Base-by-base conservation (phyloP, 2,113 vertebrate genomes). In the Sander vitreus region DNA sequence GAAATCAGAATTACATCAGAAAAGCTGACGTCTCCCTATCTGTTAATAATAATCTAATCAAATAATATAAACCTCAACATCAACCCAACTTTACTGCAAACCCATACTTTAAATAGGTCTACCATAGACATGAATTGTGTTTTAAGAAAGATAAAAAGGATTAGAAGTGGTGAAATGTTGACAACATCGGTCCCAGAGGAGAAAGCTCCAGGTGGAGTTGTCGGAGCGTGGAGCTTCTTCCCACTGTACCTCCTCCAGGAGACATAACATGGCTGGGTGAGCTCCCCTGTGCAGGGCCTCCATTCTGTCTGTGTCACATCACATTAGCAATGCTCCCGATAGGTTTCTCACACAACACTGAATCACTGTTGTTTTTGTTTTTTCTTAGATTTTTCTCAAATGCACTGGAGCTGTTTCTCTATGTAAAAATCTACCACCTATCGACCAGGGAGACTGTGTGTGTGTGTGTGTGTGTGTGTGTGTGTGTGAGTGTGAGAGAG, bases 141-240 rank as follows among this genome's bases (percentile, higher is more conserved):
- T 78, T 62, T 53, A 77, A 82, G 80, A 73, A 73, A 79, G 58
- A 80, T 87, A 51, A 84, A 79, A 77, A 68, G 74, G 36, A 74
- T 48, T 12, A 23, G 60, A 50, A 63, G 65, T 62, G 3, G 25
- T 60, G 54, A 71, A 62, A 76, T 48, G 83, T 58, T 83, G 80
- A 65, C 73, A 76, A 53, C 73, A 45, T 69, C 2, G 9, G 74
- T 47, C 79, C 68, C 55, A 45, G 71, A 67, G 73, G 85, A 77
- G 53, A 57, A 73, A 72, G 43, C 80, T 90, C 73, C 91, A 91
- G 90, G 93, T 93, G 88, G 73, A 72, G 33, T 76, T 81, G 83
- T 66, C n/a, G 66, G 78, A 85, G 89, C 77, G 30, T 83, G 80
- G 79, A 70, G 81, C 88, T 81, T 57, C 74, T 75, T 84, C 70